A percentile compares a stretch with the other conserved stretches of the same genome.
phyloP scores from a whole-genome alignment of 2,797 vertebrate genomes.

The Petrocephalus schoutedeni region DNA sequence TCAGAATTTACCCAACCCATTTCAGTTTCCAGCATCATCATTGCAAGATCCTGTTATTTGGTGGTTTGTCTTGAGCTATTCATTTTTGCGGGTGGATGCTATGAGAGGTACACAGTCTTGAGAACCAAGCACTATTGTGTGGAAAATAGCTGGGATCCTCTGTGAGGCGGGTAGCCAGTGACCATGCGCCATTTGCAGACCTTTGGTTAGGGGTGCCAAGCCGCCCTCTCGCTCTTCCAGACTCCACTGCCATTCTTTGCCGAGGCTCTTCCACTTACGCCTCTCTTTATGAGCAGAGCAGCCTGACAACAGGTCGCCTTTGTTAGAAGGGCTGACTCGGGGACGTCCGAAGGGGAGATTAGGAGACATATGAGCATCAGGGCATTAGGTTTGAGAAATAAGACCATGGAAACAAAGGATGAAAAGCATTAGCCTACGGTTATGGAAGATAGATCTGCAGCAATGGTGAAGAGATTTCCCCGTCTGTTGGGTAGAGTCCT shows the following conservation, averaged over 20 bases:
- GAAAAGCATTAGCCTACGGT: neutral
- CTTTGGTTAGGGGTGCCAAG: neutral
- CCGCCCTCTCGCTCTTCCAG: neutral
- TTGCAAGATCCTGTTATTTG: neutral
- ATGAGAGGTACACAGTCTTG: neutral
- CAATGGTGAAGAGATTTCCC: neutral
- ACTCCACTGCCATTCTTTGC: neutral
- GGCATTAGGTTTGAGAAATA: neutral
- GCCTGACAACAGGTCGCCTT: constrained; percentile 2
- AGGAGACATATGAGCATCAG: neutral
- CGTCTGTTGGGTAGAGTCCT: neutral
- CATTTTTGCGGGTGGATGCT: neutral
- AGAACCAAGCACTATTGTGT: neutral
- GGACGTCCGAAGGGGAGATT: neutral
- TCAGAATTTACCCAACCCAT: neutral
- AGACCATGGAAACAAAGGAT: neutral
- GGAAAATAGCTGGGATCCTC: neutral
- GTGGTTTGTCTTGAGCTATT: neutral
- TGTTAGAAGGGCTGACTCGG: neutral
- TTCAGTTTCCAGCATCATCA: neutral
- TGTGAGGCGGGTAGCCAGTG: neutral
- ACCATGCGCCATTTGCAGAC: neutral
- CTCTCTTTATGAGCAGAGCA: neutral
- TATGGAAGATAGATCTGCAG: neutral
- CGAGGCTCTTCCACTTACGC: neutral